Base-by-base conservation (phyloP, 2,113 vertebrate genomes). In the Dicrurus megarhynchus region DNA sequence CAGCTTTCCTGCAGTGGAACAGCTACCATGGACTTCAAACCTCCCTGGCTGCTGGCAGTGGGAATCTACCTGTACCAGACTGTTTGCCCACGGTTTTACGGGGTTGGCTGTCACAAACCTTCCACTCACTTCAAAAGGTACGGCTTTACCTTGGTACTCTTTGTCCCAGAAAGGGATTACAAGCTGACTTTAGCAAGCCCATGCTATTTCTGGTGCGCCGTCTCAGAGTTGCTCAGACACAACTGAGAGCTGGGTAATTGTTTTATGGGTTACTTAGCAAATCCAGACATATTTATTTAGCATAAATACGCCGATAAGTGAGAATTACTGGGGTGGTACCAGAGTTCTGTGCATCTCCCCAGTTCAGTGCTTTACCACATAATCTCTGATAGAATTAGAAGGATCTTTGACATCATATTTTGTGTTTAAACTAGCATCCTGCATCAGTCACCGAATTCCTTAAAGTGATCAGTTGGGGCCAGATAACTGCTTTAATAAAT, bases 401-500 rank as follows among this genome's bases (percentile, higher is more conserved):
- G 26, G 71, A 17, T 85, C 70, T 94, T 83, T 56, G 46, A 42
- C 37, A 69, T 50, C 28, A 14, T 13, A 26, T 7, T 37, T 4
- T 47, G 20, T 68, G 30, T 84, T 95, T 73, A 77, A 86, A 80
- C 35, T 37, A 74, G 35, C 81, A 89, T 33, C 78, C 47, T 60
- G 60, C 33, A 32, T 90, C 46, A 84, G 81, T 24, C 61, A 55
- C 6, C 35, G 55, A 75, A 49, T 95, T 85, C 87, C 82, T 90
- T 93, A 22, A 82, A 96, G 88, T 39, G 90, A 91, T 76, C 65
- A 76, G 35, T 26, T 86, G 84, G 73, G 84, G 82, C 97, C 83
- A 91, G 92, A 93, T 75, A 84, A 93, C 82, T 35, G 33, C 96
- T 97, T 97, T 95, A 97, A 97, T 95, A 95, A 95, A 96, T 82